Evolutionary conservation across 2,888 invertebrate species (phyloP), one percentile per base, ranked within the genome.

Genomic region (Philaethria dido): DNA sequence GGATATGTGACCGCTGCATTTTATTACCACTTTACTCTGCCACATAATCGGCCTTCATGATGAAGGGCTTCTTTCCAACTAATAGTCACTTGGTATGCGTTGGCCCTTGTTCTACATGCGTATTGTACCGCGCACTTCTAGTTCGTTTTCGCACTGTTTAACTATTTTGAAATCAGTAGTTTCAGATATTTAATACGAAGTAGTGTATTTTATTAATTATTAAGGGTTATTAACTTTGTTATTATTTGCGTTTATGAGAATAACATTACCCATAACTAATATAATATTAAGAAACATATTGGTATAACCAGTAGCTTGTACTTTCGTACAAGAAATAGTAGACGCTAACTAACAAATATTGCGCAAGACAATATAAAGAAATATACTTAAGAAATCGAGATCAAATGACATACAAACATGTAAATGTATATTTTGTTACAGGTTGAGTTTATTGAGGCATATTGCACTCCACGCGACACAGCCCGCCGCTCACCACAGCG

Each of bases 361-460:
- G 39, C 39, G 39, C 39, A 39, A 39, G 39, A 39, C 2, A 39
- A 39, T 39, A 39, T 13, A 2, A 39, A 39, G 9, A 39, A 39
- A 39, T 39, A 13, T 39, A 9, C 4, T 39, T 39, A 39, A 57
- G 55, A n/a, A 39, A 39, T 5, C 6, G 3, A 20, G 14, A n/a
- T 57, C n/a, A 9, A 22, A 20, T 57, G 8, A 57, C 55, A 5
- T 29, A 45, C n/a, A 14, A 6, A 36, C 18, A 36, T 54, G 5
- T 36, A 1, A 33, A 20, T 14, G 18, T 4, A n/a, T 69, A 69
- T 20, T 52, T 89, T 89, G 87, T 93, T 93, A 1, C 87, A 95
- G 95, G 94, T 96, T 76, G 95, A 95, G 86, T 94, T 96, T 75
- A 90, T 96, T 84, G 96, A 96, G 84, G 94, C 95, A 67, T 96